Evolutionary conservation across 2,888 invertebrate genomes (phyloP).

Genomic region (Drosophila lacicola): DNA sequence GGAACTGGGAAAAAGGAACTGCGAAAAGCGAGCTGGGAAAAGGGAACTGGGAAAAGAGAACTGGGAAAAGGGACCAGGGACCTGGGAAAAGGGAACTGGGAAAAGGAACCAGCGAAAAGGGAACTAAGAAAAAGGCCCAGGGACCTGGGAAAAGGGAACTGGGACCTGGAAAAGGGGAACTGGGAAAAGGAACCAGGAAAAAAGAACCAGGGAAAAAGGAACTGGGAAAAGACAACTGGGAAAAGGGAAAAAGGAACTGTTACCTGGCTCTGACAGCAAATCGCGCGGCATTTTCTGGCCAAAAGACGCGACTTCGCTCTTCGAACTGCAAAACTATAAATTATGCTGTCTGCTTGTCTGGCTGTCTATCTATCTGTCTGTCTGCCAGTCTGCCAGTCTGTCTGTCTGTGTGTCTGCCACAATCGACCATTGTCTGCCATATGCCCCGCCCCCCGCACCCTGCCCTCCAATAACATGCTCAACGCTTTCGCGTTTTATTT

Average conservation of each 20-base stretch:
- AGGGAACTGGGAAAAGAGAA: too few species aligned
- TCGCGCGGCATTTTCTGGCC: slow-evolving; percentile 4
- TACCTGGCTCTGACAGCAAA: not conserved
- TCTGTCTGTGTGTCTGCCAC: slow-evolving; percentile 50
- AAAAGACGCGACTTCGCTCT: slow-evolving; percentile 27
- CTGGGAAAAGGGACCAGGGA: too few species aligned
- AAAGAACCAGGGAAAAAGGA: too few species aligned
- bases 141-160: too few species aligned
- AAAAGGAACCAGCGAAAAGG: too few species aligned
- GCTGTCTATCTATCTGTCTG: not conserved
- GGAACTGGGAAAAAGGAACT: too few species aligned
- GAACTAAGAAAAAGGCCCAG: too few species aligned
- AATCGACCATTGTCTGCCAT: slow-evolving; percentile 60
- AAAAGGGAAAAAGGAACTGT: not conserved
- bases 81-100: too few species aligned
- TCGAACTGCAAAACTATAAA: slow-evolving; percentile 59
- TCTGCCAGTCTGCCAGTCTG: slow-evolving; percentile 26
- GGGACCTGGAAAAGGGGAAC: too few species aligned
- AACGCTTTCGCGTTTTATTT: slow-evolving; percentile 46
- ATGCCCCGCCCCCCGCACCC: slow-evolving; percentile 10
- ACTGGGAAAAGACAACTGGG: too few species aligned
- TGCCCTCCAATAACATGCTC: not conserved
- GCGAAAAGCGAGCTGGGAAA: too few species aligned
- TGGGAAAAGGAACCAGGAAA: too few species aligned
- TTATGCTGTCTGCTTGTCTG: slow-evolving; percentile 49